phyloP scores from a whole-genome alignment of 2,113 vertebrate genomes.

The Thalassarche chlororhynchos region DNA sequence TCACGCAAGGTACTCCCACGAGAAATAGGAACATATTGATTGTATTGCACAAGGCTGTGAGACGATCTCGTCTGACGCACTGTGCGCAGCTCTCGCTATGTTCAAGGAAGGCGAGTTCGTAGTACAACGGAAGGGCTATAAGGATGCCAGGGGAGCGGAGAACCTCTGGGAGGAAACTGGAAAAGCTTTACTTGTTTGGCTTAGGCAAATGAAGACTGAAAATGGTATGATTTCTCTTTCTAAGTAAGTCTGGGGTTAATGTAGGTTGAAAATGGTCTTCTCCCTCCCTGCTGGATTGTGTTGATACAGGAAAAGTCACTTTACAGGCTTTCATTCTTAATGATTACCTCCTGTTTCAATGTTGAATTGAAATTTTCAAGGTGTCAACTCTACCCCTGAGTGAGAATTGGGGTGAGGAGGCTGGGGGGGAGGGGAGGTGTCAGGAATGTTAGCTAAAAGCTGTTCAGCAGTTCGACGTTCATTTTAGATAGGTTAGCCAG shows the following conservation, averaged over 20 bases:
- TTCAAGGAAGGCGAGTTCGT: neutral
- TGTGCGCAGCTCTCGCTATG: accelerated
- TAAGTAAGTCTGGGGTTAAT: neutral
- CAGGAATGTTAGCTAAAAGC: neutral
- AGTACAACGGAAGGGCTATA: neutral
- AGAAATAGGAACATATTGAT: neutral
- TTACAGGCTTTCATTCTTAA: neutral
- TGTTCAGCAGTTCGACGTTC: neutral
- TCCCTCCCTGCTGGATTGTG: neutral
- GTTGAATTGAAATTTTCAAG: neutral
- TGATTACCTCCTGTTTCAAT: neutral
- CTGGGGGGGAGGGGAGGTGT: neutral
- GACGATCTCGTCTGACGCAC: neutral
- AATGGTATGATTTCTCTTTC: neutral
- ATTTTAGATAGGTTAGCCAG: neutral
- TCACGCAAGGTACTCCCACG: neutral
- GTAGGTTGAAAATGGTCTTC: neutral
- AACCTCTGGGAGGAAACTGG: neutral
- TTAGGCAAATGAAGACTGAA: neutral
- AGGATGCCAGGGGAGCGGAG: neutral
- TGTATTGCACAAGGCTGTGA: neutral
- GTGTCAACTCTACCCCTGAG: neutral
- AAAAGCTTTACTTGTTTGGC: neutral
- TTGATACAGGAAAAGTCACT: neutral
- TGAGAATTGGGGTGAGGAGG: neutral